A percentile compares a stretch with the other conserved stretches of the same genome.
These are phyloP conservation scores for Apotomis betuletana DNA, from an alignment of 2,888 invertebrate species.

Conservation along the genomic window DNA sequence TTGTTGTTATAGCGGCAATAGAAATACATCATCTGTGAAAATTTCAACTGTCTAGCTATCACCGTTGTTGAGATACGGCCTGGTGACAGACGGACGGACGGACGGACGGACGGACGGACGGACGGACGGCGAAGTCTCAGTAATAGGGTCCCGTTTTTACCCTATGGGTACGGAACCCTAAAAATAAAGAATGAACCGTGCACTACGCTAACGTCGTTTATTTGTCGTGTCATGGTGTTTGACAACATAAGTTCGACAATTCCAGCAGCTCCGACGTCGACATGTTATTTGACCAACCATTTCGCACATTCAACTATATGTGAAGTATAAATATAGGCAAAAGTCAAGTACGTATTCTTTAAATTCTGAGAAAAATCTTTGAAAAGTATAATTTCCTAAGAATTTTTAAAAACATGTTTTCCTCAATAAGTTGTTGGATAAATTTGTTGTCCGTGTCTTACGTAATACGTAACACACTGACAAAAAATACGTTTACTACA, in stretches of 20 bases:
- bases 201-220: neutral
- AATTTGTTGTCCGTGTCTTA: neutral
- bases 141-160: too few relatives aligned
- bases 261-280: neutral
- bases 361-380: constrained; percentile 1
- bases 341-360: neutral
- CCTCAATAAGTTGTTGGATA: neutral
- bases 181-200: neutral
- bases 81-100: too few relatives aligned
- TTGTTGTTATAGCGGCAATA: too few relatives aligned
- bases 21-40: too few relatives aligned
- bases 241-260: constrained; percentile 18
- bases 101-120: too few relatives aligned
- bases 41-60: too few relatives aligned
- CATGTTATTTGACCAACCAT: too few relatives aligned
- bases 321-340: neutral
- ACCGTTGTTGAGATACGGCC: too few relatives aligned
- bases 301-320: neutral
- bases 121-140: too few relatives aligned
- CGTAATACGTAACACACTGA: too few relatives aligned
- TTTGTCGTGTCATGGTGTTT: neutral
- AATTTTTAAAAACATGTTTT: constrained; percentile 1
- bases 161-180: too few relatives aligned
- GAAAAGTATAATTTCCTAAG: neutral
- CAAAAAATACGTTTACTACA: too few relatives aligned